These are phyloP conservation scores for Clanis bilineata DNA, from an alignment of 2,888 invertebrate genomes.

Conservation along the genomic window DNA sequence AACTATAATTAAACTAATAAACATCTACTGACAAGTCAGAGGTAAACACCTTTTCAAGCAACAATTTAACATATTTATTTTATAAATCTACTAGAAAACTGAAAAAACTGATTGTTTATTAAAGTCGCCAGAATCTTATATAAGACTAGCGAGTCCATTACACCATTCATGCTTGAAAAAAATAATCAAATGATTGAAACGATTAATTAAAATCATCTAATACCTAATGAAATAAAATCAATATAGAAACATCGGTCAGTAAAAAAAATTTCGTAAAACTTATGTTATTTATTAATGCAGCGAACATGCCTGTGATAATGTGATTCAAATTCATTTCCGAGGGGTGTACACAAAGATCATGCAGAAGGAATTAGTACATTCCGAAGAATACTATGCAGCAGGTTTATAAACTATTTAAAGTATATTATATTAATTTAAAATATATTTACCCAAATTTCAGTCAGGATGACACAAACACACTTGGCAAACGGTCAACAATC, in stretches of 20 bases:
- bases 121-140: constrained; percentile 5
- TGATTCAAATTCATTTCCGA: constrained; percentile 52
- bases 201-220: constrained; percentile 45
- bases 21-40: background rate
- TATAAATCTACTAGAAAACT: constrained; percentile 28
- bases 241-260: constrained; percentile 24
- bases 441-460: constrained; percentile 79
- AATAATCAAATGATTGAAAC: constrained; percentile 31
- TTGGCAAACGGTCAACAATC: constrained; percentile 67
- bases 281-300: constrained; percentile 25
- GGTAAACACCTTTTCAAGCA: constrained; percentile 32
- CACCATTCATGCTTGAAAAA: constrained; percentile 51
- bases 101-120: background rate
- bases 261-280: constrained; percentile 22
- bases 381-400: constrained; percentile 72
- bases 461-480: constrained; percentile 79
- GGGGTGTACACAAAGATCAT: constrained; percentile 70
- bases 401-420: constrained; percentile 67
- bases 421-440: constrained; percentile 68
- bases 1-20: background rate
- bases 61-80: constrained; percentile 29
- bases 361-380: constrained; percentile 76
- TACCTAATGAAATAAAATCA: constrained; percentile 33
- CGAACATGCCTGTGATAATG: constrained; percentile 64
- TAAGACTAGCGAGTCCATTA: constrained; percentile 4